These are phyloP conservation scores for Isichthys henryi DNA, from an alignment of 2,113 vertebrate genomes.

Conservation along the genomic window DNA sequence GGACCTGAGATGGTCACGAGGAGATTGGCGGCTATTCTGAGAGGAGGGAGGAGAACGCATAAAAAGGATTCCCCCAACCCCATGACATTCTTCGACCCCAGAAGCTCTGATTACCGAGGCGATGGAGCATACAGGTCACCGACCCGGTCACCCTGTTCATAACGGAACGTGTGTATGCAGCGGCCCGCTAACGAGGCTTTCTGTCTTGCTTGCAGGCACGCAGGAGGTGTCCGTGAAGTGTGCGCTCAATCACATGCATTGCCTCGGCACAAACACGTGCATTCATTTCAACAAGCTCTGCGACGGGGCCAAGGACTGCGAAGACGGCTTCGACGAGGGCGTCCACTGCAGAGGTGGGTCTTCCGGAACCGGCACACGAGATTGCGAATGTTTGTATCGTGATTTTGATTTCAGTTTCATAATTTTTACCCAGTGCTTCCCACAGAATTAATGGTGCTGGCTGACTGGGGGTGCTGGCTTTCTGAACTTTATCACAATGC, in stretches of 20 bases:
- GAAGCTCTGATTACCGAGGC: not conserved
- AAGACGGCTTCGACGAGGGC: constrained; percentile 85
- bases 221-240: constrained; percentile 74
- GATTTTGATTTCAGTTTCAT: not conserved
- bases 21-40: not conserved
- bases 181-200: not conserved
- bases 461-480: not conserved
- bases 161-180: not conserved
- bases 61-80: not conserved
- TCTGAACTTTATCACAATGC: not conserved
- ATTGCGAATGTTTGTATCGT: not conserved
- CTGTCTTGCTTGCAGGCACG: constrained; percentile 61
- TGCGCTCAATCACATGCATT: constrained; percentile 76
- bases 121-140: not conserved
- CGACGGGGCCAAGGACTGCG: constrained; percentile 79
- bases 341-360: constrained; percentile 84
- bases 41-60: not conserved
- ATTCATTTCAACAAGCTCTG: constrained; percentile 90
- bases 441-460: not conserved
- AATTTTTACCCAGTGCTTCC: not conserved
- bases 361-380: not conserved
- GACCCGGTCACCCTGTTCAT: not conserved
- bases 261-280: constrained; percentile 75
- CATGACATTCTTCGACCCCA: too few relatives aligned
- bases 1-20: not conserved